Conservation (phyloP, 2,797 vertebrate species). For the Bucorvus abyssinicus region DNA sequence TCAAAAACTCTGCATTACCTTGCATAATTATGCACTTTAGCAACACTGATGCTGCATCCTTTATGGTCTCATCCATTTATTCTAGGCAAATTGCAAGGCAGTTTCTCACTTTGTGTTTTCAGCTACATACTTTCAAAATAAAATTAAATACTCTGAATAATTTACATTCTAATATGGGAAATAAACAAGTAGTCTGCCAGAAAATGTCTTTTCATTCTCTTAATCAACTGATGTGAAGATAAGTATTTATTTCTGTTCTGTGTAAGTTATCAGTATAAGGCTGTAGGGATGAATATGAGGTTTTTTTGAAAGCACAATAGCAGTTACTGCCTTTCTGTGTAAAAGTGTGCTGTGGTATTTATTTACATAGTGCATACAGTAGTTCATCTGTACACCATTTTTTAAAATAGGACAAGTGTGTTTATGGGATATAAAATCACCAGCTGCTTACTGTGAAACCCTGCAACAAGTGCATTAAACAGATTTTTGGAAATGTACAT, state of each 20-base stretch:
- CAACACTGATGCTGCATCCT: neutral
- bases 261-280: neutral
- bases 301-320: neutral
- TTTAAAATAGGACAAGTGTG: neutral
- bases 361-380: neutral
- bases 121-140: neutral
- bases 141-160: neutral
- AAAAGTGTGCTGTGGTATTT: neutral
- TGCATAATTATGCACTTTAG: neutral
- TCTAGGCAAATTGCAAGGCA: neutral
- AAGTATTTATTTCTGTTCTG: neutral
- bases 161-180: neutral
- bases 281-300: neutral
- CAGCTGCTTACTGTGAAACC: neutral
- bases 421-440: neutral
- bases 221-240: neutral
- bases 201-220: neutral
- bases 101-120: neutral
- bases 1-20: neutral
- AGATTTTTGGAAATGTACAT: neutral
- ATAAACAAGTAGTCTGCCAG: neutral
- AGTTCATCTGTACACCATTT: neutral
- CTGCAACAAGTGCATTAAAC: conserved; percentile 8
- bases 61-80: neutral
- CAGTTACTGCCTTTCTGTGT: neutral